Conservation (phyloP, 2,888 invertebrate genomes). For the Tipula helvola region DNA sequence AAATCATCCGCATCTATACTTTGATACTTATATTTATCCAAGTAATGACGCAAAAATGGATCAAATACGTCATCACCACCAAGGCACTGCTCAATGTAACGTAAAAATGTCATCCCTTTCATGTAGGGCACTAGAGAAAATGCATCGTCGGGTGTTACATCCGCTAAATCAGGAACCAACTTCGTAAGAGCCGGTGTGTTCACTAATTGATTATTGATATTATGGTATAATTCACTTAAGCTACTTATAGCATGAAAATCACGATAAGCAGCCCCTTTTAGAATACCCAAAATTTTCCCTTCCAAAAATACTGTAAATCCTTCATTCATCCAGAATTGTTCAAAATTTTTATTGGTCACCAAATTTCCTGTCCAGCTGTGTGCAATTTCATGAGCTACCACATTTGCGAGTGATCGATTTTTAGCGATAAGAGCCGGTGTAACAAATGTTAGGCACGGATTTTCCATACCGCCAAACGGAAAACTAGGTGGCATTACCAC, state of each 20-base stretch:
- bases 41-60: conserved; percentile 68
- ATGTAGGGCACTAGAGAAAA: conserved; percentile 87
- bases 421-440: conserved; percentile 80
- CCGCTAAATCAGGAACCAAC: conserved; percentile 62
- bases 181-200: conserved; percentile 57
- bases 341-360: conserved; percentile 84
- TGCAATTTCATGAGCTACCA: conserved; percentile 90
- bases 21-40: conserved; percentile 64
- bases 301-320: conserved; percentile 84
- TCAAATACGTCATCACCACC: conserved; percentile 74
- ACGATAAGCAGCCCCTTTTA: conserved; percentile 50
- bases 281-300: conserved; percentile 64
- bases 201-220: conserved; percentile 41
- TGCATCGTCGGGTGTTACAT: conserved; percentile 82
- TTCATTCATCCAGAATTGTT: conserved; percentile 96
- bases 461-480: conserved; percentile 96
- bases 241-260: conserved; percentile 74
- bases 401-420: conserved; percentile 80
- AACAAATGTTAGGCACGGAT: conserved; percentile 90
- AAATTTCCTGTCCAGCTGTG: conserved; percentile 95
- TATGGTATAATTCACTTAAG: conserved; percentile 49
- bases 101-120: conserved; percentile 80
- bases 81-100: conserved; percentile 68
- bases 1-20: conserved; percentile 76
- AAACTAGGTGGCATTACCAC: conserved; percentile 81